Evolutionary conservation across 2,888 invertebrate genomes (phyloP).

Genomic region (Andrena marginata): DNA sequence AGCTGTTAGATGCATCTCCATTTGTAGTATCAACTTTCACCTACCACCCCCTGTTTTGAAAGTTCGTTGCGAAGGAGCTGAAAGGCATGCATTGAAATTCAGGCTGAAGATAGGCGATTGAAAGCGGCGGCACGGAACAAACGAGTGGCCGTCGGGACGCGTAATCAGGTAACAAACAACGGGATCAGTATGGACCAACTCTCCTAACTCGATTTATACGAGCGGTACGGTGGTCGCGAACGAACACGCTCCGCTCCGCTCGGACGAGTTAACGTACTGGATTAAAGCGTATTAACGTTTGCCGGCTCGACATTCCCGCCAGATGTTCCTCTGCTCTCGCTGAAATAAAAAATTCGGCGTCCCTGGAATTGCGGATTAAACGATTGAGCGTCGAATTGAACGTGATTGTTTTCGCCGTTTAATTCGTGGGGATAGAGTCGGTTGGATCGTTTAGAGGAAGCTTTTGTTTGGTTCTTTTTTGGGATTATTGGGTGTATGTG

Average conservation of each 20-base stretch:
- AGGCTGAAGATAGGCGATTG: neutral
- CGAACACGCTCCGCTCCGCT: constrained; percentile 42
- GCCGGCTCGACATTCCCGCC: neutral
- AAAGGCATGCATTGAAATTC: constrained; percentile 22
- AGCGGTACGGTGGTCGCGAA: constrained; percentile 30
- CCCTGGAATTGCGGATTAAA: neutral
- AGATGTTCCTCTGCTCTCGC: neutral
- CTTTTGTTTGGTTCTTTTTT: neutral
- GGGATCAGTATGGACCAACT: constrained; percentile 56
- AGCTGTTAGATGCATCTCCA: too few relatives aligned
- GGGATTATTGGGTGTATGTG: too few relatives aligned
- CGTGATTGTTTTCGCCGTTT: neutral
- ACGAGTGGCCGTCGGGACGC: constrained; percentile 28
- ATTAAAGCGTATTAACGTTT: constrained; percentile 62
- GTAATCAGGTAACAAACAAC: constrained; percentile 66
- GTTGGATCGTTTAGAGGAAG: neutral
- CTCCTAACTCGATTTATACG: constrained; percentile 65
- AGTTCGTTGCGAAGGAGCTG: neutral
- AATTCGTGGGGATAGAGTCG: neutral
- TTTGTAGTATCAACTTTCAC: neutral
- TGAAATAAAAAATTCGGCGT: neutral
- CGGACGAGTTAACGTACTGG: constrained; percentile 43
- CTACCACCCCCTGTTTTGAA: neutral
- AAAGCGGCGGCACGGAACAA: constrained; percentile 18
- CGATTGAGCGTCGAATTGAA: neutral